A percentile compares a stretch with the other conserved stretches of the same genome.
Evolutionary conservation across 2,797 vertebrate genomes (phyloP).

Genomic region (Cephalopachus bancanus): DNA sequence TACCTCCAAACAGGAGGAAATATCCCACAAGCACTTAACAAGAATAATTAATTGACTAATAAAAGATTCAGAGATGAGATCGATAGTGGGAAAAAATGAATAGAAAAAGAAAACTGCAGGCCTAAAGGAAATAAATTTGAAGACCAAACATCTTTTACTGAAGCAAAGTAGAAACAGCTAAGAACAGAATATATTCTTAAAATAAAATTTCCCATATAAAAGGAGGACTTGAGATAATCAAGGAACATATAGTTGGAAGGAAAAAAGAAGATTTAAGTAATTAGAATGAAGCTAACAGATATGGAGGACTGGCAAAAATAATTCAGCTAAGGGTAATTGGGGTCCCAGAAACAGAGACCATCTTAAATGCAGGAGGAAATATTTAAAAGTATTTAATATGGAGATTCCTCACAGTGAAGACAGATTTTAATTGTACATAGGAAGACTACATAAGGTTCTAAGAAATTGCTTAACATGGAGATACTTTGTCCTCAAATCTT

Average conservation of each 20-base stretch:
- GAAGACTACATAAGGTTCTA: not conserved
- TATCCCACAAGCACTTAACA: not conserved
- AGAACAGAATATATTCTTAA: not conserved
- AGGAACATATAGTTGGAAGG: not conserved
- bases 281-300: slow-evolving; percentile 29
- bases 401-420: not conserved
- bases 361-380: slow-evolving; percentile 41
- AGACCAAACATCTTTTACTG: not conserved
- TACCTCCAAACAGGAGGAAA: not conserved
- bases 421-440: not conserved
- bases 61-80: not conserved
- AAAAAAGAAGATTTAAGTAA: slow-evolving; percentile 22
- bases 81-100: too few relatives aligned
- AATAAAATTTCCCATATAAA: slow-evolving; percentile 37
- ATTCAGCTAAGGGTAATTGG: not conserved
- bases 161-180: not conserved
- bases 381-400: not conserved
- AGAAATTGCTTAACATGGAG: not conserved
- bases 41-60: not conserved
- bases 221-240: not conserved
- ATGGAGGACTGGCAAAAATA: not conserved
- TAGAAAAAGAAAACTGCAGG: not conserved
- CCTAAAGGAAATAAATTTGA: slow-evolving; percentile 11
- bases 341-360: not conserved
- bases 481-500: not conserved